These are phyloP conservation scores for Malurus alboscapulatus DNA, from an alignment of 2,113 vertebrate species.

Conservation along the genomic window DNA sequence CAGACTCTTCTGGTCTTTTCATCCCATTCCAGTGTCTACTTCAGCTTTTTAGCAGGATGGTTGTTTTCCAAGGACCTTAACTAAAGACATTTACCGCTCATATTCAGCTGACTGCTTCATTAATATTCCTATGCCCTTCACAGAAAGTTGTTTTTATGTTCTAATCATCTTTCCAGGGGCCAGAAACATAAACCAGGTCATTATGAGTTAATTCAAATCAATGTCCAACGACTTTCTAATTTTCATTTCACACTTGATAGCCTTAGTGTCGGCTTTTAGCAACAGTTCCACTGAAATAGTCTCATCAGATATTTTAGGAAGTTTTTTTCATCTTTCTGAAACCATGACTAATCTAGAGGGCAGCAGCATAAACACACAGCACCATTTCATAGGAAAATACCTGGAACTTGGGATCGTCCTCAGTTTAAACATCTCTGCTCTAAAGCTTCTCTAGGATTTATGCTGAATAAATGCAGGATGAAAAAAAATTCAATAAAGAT, in stretches of 20 bases:
- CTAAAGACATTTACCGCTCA: not conserved
- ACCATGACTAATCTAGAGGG: not conserved
- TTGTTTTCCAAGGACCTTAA: not conserved
- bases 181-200: constrained; percentile 38
- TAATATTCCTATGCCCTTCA: constrained; percentile 28
- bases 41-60: not conserved
- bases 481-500: not conserved
- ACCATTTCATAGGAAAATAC: not conserved
- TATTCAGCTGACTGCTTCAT: not conserved
- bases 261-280: not conserved
- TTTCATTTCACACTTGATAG: constrained; percentile 35
- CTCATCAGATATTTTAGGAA: not conserved
- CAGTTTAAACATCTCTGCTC: not conserved
- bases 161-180: not conserved
- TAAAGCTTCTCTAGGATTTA: not conserved
- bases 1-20: not conserved
- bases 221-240: not conserved
- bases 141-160: constrained; percentile 30
- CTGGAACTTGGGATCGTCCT: not conserved
- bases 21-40: not conserved
- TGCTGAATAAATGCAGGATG: not conserved
- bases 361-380: not conserved
- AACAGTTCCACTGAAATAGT: not conserved
- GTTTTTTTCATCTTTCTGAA: not conserved
- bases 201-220: constrained; percentile 35